Conservation (phyloP, 2,797 vertebrate species). For the Limnodromus scolopaceus region DNA sequence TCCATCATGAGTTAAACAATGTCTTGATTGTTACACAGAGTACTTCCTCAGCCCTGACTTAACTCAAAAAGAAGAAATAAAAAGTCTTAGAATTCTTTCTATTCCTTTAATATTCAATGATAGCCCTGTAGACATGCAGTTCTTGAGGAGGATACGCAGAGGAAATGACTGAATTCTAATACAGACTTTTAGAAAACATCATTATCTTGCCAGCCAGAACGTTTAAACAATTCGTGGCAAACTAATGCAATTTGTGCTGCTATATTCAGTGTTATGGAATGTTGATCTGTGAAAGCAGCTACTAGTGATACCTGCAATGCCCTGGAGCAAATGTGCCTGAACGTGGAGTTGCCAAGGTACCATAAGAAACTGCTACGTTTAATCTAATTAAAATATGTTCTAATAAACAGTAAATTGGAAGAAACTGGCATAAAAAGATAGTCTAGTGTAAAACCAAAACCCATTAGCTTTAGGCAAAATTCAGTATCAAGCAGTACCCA, state of each 20-base stretch:
- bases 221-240: constrained; percentile 35
- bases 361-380: neutral
- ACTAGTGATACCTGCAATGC: neutral
- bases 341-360: neutral
- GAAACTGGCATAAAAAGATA: neutral
- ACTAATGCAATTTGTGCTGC: constrained; percentile 13
- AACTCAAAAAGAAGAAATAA: neutral
- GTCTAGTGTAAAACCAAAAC: neutral
- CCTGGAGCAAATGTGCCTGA: constrained; percentile 5
- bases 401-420: neutral
- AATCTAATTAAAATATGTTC: constrained; percentile 14
- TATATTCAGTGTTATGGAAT: neutral
- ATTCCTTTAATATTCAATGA: neutral
- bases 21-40: neutral
- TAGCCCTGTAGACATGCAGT: neutral
- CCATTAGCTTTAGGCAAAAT: neutral
- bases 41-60: neutral
- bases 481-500: neutral
- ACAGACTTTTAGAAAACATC: constrained; percentile 26
- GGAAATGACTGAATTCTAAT: constrained; percentile 43
- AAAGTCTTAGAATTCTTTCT: neutral
- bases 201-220: constrained; percentile 21
- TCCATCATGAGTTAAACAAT: neutral
- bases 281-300: constrained; percentile 8
- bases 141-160: neutral